Evolutionary conservation across 2,113 vertebrate species (phyloP).

Genomic region (Chrysemys picta): DNA sequence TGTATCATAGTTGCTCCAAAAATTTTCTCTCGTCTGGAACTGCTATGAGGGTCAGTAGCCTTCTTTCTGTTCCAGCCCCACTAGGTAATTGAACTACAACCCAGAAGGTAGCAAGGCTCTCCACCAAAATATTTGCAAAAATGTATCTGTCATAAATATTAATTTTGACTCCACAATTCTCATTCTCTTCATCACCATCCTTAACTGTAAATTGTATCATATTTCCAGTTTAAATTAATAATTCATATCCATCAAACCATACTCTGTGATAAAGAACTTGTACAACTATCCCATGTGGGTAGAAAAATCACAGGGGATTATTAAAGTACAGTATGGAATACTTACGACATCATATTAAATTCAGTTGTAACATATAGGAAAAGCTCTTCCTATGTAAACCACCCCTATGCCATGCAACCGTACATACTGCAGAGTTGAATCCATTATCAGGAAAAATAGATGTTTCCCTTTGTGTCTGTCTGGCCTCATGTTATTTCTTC

Average conservation of each 20-base stretch:
- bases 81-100: not conserved
- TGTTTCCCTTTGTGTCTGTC: rapidly evolving
- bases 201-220: rapidly evolving
- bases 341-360: not conserved
- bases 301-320: not conserved
- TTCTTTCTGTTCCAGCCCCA: not conserved
- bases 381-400: rapidly evolving
- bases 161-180: not conserved
- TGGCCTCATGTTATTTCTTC: rapidly evolving
- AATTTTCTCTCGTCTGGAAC: not conserved
- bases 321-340: not conserved
- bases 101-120: not conserved
- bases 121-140: rapidly evolving
- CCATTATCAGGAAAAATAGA: rapidly evolving
- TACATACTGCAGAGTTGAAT: rapidly evolving
- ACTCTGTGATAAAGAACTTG: rapidly evolving
- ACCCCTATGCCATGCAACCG: rapidly evolving
- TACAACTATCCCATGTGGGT: rapidly evolving
- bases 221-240: rapidly evolving
- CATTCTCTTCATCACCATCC: not conserved
- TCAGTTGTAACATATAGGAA: rapidly evolving
- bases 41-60: not conserved
- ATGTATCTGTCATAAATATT: rapidly evolving
- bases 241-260: rapidly evolving
- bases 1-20: not conserved